Percentiles rank a stretch among this genome's conserved stretches.
Conservation (phyloP, 2,797 vertebrate genomes). For the Spinibarbus caldwelli region DNA sequence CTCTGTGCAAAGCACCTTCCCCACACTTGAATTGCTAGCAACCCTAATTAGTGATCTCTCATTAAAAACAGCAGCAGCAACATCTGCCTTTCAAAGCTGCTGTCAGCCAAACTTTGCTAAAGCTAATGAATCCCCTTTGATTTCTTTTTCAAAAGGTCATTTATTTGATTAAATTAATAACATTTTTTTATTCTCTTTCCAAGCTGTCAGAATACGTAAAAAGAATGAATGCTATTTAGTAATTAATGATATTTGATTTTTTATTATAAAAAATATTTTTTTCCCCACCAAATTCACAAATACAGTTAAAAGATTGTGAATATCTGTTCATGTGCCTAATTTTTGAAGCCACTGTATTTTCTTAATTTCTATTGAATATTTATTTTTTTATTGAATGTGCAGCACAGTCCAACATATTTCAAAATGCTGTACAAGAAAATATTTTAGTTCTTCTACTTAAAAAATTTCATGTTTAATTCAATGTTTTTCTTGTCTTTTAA, state of each 20-base stretch:
- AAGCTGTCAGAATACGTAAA: slow-evolving; percentile 68
- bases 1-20: slow-evolving; percentile 79
- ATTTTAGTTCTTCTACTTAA: neutral
- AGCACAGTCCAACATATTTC: neutral
- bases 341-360: neutral
- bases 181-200: slow-evolving; percentile 63
- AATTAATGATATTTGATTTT: slow-evolving; percentile 43
- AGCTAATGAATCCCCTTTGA: slow-evolving; percentile 87
- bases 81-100: slow-evolving; percentile 86
- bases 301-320: neutral
- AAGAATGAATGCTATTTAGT: slow-evolving; percentile 72
- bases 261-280: too few species aligned
- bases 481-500: too few species aligned
- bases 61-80: slow-evolving; percentile 84
- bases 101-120: slow-evolving; percentile 85
- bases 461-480: neutral
- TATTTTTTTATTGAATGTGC: neutral
- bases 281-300: too few species aligned
- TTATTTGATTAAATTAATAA: slow-evolving; percentile 85
- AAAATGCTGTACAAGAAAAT: neutral
- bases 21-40: slow-evolving; percentile 74
- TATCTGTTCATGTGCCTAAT: neutral
- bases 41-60: slow-evolving; percentile 84
- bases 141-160: slow-evolving; percentile 84
- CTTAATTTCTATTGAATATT: neutral